These are phyloP conservation scores for Prietella phreatophila DNA, from an alignment of 2,113 vertebrate species.

Conservation along the genomic window DNA sequence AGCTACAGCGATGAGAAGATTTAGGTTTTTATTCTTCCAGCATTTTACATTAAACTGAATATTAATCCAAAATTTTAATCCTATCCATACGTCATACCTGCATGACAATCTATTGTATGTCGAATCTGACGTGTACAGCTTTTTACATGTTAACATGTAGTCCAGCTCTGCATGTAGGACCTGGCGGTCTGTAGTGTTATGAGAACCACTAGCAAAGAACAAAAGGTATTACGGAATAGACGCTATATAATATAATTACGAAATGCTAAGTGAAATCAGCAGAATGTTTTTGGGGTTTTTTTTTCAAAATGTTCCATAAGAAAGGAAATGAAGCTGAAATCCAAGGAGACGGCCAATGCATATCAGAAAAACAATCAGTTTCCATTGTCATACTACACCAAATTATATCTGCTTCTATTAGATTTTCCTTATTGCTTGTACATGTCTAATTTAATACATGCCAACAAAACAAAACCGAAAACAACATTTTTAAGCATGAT, in stretches of 20 bases:
- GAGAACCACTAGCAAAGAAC: neutral
- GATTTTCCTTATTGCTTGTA: conserved; percentile 34
- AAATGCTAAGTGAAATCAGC: conserved; percentile 32
- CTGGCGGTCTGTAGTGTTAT: neutral
- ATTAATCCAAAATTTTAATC: neutral
- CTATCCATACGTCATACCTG: neutral
- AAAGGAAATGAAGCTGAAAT: conserved; percentile 43
- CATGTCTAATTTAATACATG: conserved; percentile 25
- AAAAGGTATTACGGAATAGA: neutral
- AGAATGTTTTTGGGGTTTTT: neutral
- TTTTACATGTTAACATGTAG: neutral
- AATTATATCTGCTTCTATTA: conserved; percentile 40
- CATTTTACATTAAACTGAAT: neutral
- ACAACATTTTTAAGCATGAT: conserved; percentile 10
- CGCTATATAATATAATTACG: neutral
- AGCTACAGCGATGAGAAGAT: neutral
- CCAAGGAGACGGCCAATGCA: conserved; percentile 20
- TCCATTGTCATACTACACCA: conserved; percentile 32
- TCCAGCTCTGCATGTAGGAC: neutral
- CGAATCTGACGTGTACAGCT: neutral
- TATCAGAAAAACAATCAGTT: conserved; percentile 36
- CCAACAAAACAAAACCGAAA: conserved; percentile 1
- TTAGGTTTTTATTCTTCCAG: neutral
- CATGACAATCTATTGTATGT: neutral
- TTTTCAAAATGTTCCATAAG: conserved; percentile 17